These are phyloP conservation scores for Falco peregrinus DNA, from an alignment of 2,797 vertebrate genomes.

Conservation along the genomic window DNA sequence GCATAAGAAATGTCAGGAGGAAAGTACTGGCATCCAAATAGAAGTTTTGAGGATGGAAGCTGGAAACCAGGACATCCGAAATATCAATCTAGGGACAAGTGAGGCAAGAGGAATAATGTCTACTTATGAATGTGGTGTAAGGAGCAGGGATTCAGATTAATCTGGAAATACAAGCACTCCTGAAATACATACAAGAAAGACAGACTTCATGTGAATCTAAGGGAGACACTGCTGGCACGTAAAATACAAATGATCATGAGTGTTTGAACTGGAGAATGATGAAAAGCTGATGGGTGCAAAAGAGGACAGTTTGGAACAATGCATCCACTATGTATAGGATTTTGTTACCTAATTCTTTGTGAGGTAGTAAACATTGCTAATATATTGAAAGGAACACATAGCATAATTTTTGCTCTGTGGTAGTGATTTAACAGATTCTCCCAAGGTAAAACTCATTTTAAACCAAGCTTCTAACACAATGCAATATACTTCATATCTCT, in stretches of 20 bases:
- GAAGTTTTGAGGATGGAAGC: not conserved
- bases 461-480: not conserved
- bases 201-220: not conserved
- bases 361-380: not conserved
- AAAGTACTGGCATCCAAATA: not conserved
- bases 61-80: not conserved
- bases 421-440: not conserved
- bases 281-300: not conserved
- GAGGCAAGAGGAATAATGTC: not conserved
- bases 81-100: not conserved
- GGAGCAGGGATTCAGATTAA: not conserved
- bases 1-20: not conserved
- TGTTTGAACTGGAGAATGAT: not conserved
- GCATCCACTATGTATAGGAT: not conserved
- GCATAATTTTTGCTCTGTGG: not conserved
- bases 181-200: not conserved
- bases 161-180: not conserved
- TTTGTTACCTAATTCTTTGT: not conserved
- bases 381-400: not conserved
- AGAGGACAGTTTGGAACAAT: not conserved
- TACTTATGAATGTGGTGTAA: not conserved
- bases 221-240: not conserved
- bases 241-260: not conserved
- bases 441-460: not conserved
- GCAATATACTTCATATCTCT: not conserved